Conservation (phyloP, 1,140 invertebrate genomes). For the Pseudomyrmex gracilis region DNA sequence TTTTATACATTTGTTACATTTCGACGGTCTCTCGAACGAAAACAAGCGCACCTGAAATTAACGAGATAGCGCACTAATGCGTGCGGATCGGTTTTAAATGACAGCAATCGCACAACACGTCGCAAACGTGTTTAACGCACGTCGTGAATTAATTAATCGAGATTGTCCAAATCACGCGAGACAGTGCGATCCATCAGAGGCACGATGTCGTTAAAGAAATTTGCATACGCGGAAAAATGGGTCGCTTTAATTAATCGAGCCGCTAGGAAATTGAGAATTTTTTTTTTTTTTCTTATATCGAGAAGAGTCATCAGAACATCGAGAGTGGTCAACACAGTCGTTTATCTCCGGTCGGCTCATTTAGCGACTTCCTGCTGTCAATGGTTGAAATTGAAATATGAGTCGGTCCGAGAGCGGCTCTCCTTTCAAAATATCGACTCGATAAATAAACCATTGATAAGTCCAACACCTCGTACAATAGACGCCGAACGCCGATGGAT, state of each 20-base stretch:
- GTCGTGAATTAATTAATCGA: constrained; percentile 3
- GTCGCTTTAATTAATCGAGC: not conserved
- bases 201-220: constrained; percentile 8
- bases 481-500: no score
- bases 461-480: no score
- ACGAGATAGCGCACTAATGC: no score
- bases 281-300: not conserved
- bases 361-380: constrained; percentile 63
- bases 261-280: constrained; percentile 2
- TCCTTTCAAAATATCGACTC: constrained; percentile 45
- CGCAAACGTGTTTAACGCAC: not conserved
- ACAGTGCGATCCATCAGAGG: not conserved
- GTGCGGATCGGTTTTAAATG: no score
- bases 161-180: not conserved
- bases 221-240: constrained; percentile 15
- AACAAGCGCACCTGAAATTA: no score
- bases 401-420: constrained; percentile 22
- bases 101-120: no score
- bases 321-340: constrained; percentile 20
- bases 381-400: constrained; percentile 63
- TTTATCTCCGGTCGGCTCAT: constrained; percentile 26
- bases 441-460: constrained; percentile 9
- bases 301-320: constrained; percentile 13
- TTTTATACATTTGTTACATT: not conserved
- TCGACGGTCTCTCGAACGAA: no score